Conservation (phyloP, 2,113 vertebrate species). For the Condylura cristata region DNA sequence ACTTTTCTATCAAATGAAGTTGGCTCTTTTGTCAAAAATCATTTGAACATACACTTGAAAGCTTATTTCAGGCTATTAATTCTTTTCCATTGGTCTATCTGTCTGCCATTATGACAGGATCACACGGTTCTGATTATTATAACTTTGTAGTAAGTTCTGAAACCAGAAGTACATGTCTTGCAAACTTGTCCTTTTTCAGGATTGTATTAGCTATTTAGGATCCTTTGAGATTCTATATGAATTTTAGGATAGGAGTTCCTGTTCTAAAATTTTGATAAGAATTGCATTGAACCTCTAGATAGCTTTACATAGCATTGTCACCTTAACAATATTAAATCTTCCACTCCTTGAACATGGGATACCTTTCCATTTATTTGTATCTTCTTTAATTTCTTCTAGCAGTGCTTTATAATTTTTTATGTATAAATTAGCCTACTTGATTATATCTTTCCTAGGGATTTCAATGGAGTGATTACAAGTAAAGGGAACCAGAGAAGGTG, state of each 20-base stretch:
- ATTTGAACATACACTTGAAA: neutral
- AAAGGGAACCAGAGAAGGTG: too few relatives aligned
- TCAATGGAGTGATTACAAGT: neutral
- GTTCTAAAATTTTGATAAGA: neutral
- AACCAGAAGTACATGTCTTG: too few relatives aligned
- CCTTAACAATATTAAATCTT: neutral
- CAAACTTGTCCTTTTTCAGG: too few relatives aligned
- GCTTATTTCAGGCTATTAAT: neutral
- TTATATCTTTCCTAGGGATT: too few relatives aligned
- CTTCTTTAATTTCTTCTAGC: neutral
- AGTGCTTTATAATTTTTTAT: neutral
- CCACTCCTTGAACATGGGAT: neutral
- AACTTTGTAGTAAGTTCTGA: too few relatives aligned
- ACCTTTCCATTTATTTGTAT: neutral
- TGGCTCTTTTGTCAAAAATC: neutral
- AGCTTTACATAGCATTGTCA: neutral
- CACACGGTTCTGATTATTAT: neutral
- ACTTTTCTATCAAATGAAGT: neutral
- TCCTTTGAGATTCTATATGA: neutral
- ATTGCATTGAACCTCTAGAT: neutral
- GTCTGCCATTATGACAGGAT: neutral
- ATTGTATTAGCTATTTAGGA: too few relatives aligned
- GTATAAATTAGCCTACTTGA: too few relatives aligned
- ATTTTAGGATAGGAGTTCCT: neutral
- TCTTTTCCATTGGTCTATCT: neutral